Percentiles rank a stretch among this genome's conserved stretches.
Conservation (phyloP, 2,888 invertebrate species). For the Acheta domesticus region DNA sequence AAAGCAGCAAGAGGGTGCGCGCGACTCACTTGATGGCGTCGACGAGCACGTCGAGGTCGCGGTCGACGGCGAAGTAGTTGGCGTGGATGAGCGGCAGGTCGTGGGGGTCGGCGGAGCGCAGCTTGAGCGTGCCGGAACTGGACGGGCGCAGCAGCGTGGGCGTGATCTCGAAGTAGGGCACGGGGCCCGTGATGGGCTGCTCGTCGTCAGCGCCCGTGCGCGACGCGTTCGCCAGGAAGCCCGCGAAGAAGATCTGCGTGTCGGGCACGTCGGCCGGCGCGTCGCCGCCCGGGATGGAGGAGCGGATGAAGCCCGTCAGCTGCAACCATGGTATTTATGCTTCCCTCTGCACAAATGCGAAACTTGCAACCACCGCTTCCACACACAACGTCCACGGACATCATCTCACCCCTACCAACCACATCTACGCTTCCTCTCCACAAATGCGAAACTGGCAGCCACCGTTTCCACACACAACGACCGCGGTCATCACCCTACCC, state of each 20-base stretch:
- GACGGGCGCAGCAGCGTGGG: neutral
- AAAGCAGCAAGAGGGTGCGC: too few species aligned
- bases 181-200: neutral
- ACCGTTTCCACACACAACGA: too few species aligned
- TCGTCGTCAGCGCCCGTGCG: neutral
- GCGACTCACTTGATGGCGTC: neutral
- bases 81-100: neutral
- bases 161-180: neutral
- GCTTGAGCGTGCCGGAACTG: neutral
- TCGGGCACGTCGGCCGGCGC: neutral
- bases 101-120: neutral
- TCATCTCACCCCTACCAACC: too few species aligned
- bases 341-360: too few species aligned
- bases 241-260: neutral
- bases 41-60: neutral
- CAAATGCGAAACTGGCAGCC: too few species aligned
- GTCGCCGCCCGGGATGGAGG: neutral
- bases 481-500: too few species aligned
- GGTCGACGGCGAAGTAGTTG: neutral
- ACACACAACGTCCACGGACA: too few species aligned
- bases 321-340: neutral
- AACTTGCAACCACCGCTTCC: too few species aligned
- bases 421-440: too few species aligned
- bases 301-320: neutral
- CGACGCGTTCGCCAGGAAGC: neutral